Evolutionary conservation across 2,113 vertebrate genomes (phyloP).

Genomic region (Heterochromis multidens): DNA sequence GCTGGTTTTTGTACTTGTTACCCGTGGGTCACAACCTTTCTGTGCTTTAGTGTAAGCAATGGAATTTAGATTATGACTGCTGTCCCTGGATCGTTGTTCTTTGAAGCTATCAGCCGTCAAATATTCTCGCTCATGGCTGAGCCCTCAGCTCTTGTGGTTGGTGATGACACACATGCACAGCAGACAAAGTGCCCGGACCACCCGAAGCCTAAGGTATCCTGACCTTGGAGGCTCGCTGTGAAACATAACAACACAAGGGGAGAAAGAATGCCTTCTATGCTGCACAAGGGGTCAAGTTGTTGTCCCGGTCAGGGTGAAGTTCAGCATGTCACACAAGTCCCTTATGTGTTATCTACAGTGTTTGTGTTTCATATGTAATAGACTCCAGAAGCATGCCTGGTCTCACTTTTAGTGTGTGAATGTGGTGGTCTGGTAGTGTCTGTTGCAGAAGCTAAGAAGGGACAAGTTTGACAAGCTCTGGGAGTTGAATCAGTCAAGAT

Average conservation of each 20-base stretch:
- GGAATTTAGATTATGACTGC: slow-evolving; percentile 57
- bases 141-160: slow-evolving; percentile 37
- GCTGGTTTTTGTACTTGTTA: slow-evolving; percentile 17
- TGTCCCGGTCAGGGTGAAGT: slow-evolving; percentile 49
- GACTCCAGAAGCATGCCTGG: not conserved
- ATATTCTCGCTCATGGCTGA: slow-evolving; percentile 45
- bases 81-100: slow-evolving; percentile 59
- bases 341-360: slow-evolving; percentile 23
- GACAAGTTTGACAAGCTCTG: slow-evolving; percentile 12
- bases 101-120: slow-evolving; percentile 70
- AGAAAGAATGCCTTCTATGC: slow-evolving; percentile 55
- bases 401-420: not conserved
- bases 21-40: slow-evolving; percentile 30
- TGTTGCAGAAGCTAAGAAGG: not conserved
- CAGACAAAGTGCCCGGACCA: slow-evolving; percentile 69
- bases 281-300: slow-evolving; percentile 45
- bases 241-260: slow-evolving; percentile 66
- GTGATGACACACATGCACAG: slow-evolving; percentile 74
- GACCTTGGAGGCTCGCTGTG: slow-evolving; percentile 72
- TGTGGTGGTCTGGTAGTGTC: not conserved
- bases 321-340: slow-evolving; percentile 36
- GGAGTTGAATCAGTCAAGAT: slow-evolving; percentile 25
- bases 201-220: slow-evolving; percentile 65
- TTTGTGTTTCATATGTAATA: slow-evolving; percentile 37
- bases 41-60: not conserved